A percentile compares a stretch with the other conserved stretches of the same genome.
Evolutionary conservation across 2,797 vertebrate genomes (phyloP).

Genomic region (Threskiornis aethiopicus): DNA sequence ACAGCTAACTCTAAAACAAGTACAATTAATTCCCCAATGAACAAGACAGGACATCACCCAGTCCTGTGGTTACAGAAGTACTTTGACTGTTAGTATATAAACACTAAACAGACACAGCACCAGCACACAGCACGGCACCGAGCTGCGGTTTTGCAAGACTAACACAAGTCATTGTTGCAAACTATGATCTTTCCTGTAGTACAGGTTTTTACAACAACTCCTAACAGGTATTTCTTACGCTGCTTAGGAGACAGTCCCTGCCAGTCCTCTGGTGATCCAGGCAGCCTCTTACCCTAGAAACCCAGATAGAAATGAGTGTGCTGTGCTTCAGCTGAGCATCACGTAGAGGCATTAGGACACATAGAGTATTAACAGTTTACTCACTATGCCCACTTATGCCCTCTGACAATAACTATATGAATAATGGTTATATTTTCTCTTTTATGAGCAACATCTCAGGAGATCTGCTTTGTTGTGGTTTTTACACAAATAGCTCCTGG

Average conservation of each 20-base stretch:
- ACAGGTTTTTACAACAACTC: background rate
- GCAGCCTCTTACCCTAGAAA: slow-evolving; percentile 18
- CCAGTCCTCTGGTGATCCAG: background rate
- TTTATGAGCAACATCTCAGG: background rate
- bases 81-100: background rate
- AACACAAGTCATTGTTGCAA: background rate
- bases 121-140: background rate
- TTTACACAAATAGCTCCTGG: background rate
- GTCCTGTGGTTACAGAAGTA: background rate
- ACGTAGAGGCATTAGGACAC: background rate
- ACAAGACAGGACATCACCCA: slow-evolving; percentile 4
- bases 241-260: background rate
- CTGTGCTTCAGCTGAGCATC: background rate
- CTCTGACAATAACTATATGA: background rate
- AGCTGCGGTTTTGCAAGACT: background rate
- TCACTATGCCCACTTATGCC: background rate
- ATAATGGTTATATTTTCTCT: background rate
- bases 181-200: background rate
- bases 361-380: background rate
- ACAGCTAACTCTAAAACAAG: slow-evolving; percentile 48
- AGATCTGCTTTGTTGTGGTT: background rate
- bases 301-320: background rate
- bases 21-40: slow-evolving; percentile 40
- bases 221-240: background rate
- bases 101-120: background rate